Evolutionary conservation across 2,888 invertebrate genomes (phyloP), one percentile per base, ranked within the genome.

Genomic region (Platycheirus rosarum): DNA sequence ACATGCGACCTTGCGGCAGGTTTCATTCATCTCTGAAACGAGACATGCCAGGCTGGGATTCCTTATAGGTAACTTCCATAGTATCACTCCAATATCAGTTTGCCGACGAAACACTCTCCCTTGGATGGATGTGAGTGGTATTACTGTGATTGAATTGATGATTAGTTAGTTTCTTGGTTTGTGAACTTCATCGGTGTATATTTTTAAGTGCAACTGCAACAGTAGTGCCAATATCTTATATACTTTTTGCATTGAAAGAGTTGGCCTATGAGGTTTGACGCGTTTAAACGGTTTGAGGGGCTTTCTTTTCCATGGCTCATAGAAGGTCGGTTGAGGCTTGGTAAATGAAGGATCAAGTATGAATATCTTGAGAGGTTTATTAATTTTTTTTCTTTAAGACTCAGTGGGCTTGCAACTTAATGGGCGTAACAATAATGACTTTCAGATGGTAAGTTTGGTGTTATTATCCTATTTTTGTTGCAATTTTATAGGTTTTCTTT

Each of bases 1-100:
- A n/a, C 65, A 60, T 23, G 51, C 70, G 80, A 71, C 80, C 80
- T 80, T 80, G 80, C 80, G 53, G 80, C 80, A 62, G 80, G 69
- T 80, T 75, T 57, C 44, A 55, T 46, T 60, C 46, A 32, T 70
- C 69, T 65, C 63, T 13, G 32, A 9, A 66, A 60, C 37, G 46
- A 35, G 44, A 66, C 66, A 78, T 37, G 66, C 66, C 60, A 42
- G 26, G 29, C n/a, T 16, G 60, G 29, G 46, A 73, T 68, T 73
- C 78, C 73, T 73, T 73, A 26, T 53, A 66, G 26, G 70, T 63
- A 69, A 18, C 8, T 9, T n/a, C 2, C 4, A 11, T 3, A 9
- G 8, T 32, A 40, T 40, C 23, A 14, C 29, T 23, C n/a, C 7
- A 62, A 46, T 62, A 53, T 46, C 53, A 69, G 68, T 37, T 60